Conservation (phyloP, 2,797 vertebrate species). For the Premnoplex brunnescens region DNA sequence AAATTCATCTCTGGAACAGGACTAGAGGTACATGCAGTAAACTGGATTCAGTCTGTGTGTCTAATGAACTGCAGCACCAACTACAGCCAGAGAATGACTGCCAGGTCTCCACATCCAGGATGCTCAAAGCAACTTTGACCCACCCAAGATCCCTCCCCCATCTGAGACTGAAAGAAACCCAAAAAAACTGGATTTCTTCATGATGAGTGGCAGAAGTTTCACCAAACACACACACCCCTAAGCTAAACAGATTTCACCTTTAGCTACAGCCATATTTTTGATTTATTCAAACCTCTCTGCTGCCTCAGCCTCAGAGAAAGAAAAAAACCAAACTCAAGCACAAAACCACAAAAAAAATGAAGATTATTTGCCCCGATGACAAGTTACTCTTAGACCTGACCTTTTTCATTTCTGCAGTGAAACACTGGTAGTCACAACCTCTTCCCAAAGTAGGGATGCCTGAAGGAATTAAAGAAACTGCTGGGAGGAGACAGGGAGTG, state of each 20-base stretch:
- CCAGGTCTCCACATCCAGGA: neutral
- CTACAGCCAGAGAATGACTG: neutral
- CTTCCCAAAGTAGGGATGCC: neutral
- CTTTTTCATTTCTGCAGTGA: neutral
- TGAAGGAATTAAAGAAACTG: constrained; percentile 45
- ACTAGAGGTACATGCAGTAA: neutral
- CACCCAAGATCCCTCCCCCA: neutral
- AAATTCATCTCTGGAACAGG: neutral
- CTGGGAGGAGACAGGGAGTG: neutral
- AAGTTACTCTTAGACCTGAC: neutral
- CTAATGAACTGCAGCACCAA: neutral
- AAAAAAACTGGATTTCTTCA: neutral
- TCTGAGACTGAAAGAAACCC: neutral
- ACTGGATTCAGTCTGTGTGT: neutral
- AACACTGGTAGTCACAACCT: neutral
- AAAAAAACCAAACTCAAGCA: too few relatives aligned
- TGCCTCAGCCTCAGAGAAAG: neutral
- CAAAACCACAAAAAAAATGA: neutral
- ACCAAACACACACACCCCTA: neutral
- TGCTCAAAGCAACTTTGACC: neutral
- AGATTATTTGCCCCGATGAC: neutral
- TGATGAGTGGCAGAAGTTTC: neutral
- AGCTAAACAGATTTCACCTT: neutral
- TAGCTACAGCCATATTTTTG: neutral
- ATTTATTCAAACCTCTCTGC: neutral